Evolutionary conservation across 2,888 invertebrate species (phyloP).

Genomic region (Drosophila quinaria): DNA sequence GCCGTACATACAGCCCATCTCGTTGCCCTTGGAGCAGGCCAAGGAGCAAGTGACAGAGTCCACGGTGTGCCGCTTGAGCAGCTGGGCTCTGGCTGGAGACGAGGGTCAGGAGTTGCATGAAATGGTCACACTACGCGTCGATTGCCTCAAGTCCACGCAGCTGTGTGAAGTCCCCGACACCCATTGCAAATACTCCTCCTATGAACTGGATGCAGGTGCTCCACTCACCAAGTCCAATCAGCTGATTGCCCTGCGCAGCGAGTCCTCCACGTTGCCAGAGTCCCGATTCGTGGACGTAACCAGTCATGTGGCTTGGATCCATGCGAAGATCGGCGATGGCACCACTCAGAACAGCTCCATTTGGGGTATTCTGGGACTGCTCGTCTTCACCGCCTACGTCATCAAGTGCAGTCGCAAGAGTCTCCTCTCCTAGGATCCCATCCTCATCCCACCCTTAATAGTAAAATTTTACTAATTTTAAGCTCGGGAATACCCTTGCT

Average conservation of each 20-base stretch:
- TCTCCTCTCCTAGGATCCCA: constrained; percentile 18
- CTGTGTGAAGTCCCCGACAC: constrained; percentile 37
- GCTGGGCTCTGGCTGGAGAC: constrained; percentile 53
- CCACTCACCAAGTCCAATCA: constrained; percentile 57
- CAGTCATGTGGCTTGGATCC: constrained; percentile 74
- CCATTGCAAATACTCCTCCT: neutral
- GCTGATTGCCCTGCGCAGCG: constrained; percentile 44
- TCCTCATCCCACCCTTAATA: neutral
- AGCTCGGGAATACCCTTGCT: neutral
- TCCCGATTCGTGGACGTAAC: constrained; percentile 53
- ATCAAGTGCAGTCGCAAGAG: constrained; percentile 60
- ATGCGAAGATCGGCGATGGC: constrained; percentile 65
- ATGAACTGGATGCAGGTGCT: constrained; percentile 59
- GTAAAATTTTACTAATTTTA: neutral
- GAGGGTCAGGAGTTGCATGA: constrained; percentile 57
- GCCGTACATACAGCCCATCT: constrained; percentile 69
- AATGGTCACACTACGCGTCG: constrained; percentile 37
- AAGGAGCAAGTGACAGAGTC: neutral
- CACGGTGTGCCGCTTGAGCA: constrained; percentile 47
- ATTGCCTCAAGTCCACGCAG: constrained; percentile 21
- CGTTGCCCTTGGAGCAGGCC: constrained; percentile 35
- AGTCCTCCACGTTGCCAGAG: constrained; percentile 9
- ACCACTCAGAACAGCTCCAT: constrained; percentile 78
- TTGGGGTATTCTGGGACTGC: constrained; percentile 80
- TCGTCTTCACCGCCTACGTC: constrained; percentile 75